Base-by-base conservation (phyloP, 2,113 vertebrate genomes). In the Mungos mungo region DNA sequence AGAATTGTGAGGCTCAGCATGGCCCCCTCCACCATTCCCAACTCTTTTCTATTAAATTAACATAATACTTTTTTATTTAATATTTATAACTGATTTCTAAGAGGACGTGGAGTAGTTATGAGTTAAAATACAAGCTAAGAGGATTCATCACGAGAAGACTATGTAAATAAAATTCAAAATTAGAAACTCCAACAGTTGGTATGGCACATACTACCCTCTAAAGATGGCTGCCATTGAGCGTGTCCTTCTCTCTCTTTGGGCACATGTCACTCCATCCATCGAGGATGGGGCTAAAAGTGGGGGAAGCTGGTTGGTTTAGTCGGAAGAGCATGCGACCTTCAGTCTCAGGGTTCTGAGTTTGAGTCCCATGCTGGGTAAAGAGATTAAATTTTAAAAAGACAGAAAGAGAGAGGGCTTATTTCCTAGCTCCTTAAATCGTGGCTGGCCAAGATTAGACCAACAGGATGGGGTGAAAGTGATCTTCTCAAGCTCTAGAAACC, bases 11-110 rank as follows among this genome's bases (percentile, higher is more conserved):
- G 19, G 74, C 74, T 81, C 85, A 82, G 74, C 35, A 45, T 18
- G 66, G 35, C 18, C 41, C 57, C 14, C 35, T 72, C 69, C 52
- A 38, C 71, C 76, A 84, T 41, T 25, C 63, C 47, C n/a, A 79
- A 41, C n/a, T 35, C 13, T 92, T 86, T 84, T 81, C 66, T 84
- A 94, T 86, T 94, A 94, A 95, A 83, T 90, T 88, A 90, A 88
- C 10, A n/a, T 65, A 79, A 72, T 74, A 66, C 57, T 63, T 95
- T 95, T 81, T 92, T 74, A 77, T 83, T 72, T 97, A 88, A 54
- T 33, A 88, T 66, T 68, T 84, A 69, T 82, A 96, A 81, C 16
- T 47, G 45, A 90, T 80, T 90, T 98, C 69, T 81, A 85, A 94
- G 16, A 94, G 19, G 25, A 65, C 50, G 68, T 93, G 29, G 88